phyloP scores from a whole-genome alignment of 2,888 invertebrate species.

The Flabesymbios commensalis region DNA sequence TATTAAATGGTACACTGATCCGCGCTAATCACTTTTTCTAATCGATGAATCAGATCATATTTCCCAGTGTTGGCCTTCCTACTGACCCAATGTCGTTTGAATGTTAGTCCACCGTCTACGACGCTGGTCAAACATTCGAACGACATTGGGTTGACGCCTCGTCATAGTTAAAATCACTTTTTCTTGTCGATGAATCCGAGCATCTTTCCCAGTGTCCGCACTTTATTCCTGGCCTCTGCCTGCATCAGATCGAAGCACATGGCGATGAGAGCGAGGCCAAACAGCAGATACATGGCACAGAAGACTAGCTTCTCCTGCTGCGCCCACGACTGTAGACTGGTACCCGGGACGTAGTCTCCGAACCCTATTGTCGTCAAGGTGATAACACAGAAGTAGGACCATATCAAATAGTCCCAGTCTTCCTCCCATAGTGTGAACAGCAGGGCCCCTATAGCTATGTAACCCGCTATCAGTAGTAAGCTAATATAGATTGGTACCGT shows the following conservation, averaged over 20 bases:
- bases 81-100: too few species aligned
- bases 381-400: conserved; percentile 65
- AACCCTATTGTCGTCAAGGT: conserved; percentile 62
- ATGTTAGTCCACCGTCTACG: too few species aligned
- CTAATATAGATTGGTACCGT: conserved; percentile 85
- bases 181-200: conserved; percentile 47
- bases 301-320: conserved; percentile 50
- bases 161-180: too few species aligned
- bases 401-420: conserved; percentile 87
- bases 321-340: conserved; percentile 46
- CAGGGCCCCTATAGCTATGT: conserved; percentile 72
- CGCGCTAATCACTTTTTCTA: too few species aligned
- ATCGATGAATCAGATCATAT: too few species aligned
- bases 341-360: conserved; percentile 61
- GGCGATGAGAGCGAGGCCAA: conserved; percentile 62
- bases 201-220: conserved; percentile 50
- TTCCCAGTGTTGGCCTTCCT: too few species aligned
- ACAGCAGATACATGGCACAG: conserved; percentile 57
- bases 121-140: too few species aligned
- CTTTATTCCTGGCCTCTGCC: conserved; percentile 54
- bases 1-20: too few species aligned
- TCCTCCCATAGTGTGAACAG: conserved; percentile 94
- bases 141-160: too few species aligned
- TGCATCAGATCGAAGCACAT: conserved; percentile 64
- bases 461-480: conserved; percentile 84